Percentiles rank a stretch among this genome's conserved stretches.
Evolutionary conservation across 1,140 invertebrate genomes (phyloP).

Genomic region (Drosophila grimshawi): DNA sequence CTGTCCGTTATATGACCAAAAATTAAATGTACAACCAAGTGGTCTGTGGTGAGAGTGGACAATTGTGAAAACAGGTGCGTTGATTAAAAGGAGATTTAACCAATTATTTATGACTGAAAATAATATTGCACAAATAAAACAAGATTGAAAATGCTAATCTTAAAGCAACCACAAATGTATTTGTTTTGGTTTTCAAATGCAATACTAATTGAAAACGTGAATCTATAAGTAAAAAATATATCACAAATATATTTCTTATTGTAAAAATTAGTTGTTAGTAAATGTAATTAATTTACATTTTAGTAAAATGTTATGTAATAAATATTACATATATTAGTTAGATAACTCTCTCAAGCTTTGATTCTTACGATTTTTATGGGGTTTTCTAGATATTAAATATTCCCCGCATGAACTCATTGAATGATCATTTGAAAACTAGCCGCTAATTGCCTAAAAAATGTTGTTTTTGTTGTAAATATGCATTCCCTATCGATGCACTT

Average conservation of each 20-base stretch:
- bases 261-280: no score
- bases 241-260: no score
- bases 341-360: no score
- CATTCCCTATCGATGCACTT: background rate
- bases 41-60: background rate
- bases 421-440: no score
- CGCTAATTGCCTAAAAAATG: no score
- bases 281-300: no score
- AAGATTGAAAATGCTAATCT: no score
- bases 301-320: no score
- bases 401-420: no score
- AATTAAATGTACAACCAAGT: constrained; percentile 51
- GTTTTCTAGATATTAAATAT: no score
- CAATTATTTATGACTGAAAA: constrained; percentile 13
- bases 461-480: background rate
- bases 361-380: no score
- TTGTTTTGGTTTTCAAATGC: background rate
- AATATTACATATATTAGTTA: no score
- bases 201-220: background rate
- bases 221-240: background rate
- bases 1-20: constrained; percentile 45
- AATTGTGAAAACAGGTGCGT: constrained; percentile 12
- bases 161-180: background rate
- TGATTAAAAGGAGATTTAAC: constrained; percentile 41
- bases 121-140: background rate